Conservation (phyloP, 2,113 vertebrate species). For the Strix uralensis region DNA sequence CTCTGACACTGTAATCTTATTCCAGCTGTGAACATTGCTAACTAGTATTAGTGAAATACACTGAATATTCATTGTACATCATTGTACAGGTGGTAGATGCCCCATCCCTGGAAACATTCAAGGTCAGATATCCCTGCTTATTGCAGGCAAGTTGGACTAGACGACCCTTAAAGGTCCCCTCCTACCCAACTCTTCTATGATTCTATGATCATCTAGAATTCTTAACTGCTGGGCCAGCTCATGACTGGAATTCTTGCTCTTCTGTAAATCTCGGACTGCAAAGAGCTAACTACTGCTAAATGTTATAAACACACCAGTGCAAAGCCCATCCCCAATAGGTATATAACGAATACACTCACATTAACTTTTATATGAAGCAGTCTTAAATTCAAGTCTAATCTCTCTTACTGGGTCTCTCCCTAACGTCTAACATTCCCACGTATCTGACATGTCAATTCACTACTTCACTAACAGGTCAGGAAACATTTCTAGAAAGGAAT, state of each 20-base stretch:
- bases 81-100: background rate
- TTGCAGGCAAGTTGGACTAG: background rate
- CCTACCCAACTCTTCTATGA: background rate
- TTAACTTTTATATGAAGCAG: background rate
- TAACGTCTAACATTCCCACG: background rate
- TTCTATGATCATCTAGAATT: background rate
- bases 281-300: background rate
- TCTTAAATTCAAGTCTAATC: background rate
- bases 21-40: background rate
- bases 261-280: background rate
- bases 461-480: background rate
- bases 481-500: background rate
- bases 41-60: background rate
- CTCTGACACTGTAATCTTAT: background rate
- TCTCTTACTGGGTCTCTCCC: background rate
- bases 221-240: background rate
- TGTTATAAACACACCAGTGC: background rate
- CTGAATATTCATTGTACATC: background rate
- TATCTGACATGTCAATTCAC: fast-evolving
- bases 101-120: background rate
- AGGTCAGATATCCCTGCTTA: background rate
- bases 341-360: background rate
- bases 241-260: background rate
- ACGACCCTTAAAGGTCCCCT: background rate
- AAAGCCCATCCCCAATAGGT: background rate